Evolutionary conservation across 2,888 invertebrate species (phyloP).

Genomic region (Cataglyphis albicans): DNA sequence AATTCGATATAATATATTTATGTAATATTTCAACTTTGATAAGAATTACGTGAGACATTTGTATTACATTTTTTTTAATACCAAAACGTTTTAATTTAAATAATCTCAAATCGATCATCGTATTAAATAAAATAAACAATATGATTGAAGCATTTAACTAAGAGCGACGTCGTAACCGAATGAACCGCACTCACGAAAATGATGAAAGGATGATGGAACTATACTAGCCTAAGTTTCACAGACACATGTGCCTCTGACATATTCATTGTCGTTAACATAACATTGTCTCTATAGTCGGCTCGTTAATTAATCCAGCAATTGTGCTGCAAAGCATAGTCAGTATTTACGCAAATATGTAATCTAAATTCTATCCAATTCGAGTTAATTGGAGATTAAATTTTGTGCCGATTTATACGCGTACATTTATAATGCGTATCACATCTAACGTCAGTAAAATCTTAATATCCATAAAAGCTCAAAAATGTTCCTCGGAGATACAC

Average conservation of each 20-base stretch:
- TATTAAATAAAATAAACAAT: slow-evolving; percentile 11
- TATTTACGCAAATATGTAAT: slow-evolving; percentile 47
- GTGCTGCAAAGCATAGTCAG: slow-evolving; percentile 15
- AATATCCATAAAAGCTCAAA: slow-evolving; percentile 26
- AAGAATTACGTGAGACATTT: not conserved
- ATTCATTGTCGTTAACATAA: slow-evolving; percentile 47
- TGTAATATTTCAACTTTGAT: not conserved
- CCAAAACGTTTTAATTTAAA: not conserved
- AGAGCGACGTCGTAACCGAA: not conserved
- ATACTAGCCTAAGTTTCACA: not conserved
- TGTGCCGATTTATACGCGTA: not conserved
- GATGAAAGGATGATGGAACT: slow-evolving; percentile 26
- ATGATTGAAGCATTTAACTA: slow-evolving; percentile 7
- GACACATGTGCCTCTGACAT: slow-evolving; percentile 18
- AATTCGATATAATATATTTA: not conserved
- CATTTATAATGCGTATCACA: not conserved
- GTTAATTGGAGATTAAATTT: slow-evolving; percentile 20
- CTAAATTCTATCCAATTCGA: slow-evolving; percentile 1
- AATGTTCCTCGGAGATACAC: not conserved
- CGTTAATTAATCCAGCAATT: slow-evolving; percentile 50
- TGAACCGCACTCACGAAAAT: slow-evolving; percentile 4
- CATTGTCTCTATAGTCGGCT: slow-evolving; percentile 24
- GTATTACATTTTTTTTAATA: not conserved
- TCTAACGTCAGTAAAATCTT: slow-evolving; percentile 21
- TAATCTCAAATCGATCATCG: slow-evolving; percentile 8